These are phyloP conservation scores for Oophaga pumilio DNA, from an alignment of 2,113 vertebrate genomes.

Conservation along the genomic window DNA sequence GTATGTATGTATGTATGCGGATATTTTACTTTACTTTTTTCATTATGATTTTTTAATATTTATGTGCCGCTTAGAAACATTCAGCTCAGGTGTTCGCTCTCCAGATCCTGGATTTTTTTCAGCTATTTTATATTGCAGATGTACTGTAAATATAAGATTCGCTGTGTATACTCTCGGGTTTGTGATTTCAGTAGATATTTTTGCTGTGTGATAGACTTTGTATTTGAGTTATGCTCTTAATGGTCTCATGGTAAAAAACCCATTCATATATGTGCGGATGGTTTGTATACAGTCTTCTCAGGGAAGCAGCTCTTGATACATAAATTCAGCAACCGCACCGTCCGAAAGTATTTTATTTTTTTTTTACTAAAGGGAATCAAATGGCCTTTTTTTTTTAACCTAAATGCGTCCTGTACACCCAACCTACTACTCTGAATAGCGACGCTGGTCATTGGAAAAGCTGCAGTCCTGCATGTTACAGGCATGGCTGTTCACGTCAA, in stretches of 20 bases:
- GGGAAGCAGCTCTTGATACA: not conserved
- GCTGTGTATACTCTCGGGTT: not conserved
- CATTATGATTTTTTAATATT: not conserved
- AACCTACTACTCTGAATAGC: not conserved
- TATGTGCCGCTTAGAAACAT: not conserved
- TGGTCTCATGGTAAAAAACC: not conserved
- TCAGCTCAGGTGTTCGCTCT: not conserved
- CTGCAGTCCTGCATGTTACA: not conserved
- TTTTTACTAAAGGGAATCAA: slow-evolving; percentile 7
- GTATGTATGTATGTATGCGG: not conserved
- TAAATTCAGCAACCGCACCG: not conserved
- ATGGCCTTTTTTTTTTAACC: not conserved
- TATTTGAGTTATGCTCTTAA: not conserved
- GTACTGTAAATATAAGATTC: not conserved
- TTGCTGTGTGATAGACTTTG: not conserved
- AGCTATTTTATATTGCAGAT: not conserved
- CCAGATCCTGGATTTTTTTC: not conserved
- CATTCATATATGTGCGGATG: not conserved
- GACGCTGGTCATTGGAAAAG: not conserved
- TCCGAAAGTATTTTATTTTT: slow-evolving; percentile 2
- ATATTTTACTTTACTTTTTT: not conserved
- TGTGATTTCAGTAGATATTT: not conserved
- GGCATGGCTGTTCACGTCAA: not conserved
- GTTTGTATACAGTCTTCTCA: not conserved
- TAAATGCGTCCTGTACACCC: not conserved